Percentiles rank a stretch among this genome's conserved stretches.
phyloP scores from a whole-genome alignment of 2,888 invertebrate species.

The Stenodema calcarata region DNA sequence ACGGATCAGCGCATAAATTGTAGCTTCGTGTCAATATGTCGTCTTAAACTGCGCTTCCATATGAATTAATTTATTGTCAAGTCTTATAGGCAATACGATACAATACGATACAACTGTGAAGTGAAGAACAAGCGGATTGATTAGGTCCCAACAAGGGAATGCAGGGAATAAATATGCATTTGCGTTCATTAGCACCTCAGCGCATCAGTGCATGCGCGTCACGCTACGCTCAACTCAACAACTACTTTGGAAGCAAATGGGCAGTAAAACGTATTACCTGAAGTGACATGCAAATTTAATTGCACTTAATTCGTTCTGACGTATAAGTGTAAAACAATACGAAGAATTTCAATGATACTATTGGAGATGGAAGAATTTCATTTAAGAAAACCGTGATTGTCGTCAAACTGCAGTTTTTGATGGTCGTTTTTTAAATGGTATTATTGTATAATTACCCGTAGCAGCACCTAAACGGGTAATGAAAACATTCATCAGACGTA shows the following conservation, averaged over 20 bases:
- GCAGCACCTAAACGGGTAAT: no score
- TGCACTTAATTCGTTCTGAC: background rate
- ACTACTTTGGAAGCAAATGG: background rate
- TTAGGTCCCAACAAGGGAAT: background rate
- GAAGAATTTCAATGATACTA: background rate
- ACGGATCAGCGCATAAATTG: no score
- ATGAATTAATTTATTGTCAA: no score
- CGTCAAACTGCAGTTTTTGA: no score
- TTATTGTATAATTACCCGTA: no score
- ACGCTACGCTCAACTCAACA: background rate
- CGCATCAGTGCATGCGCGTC: background rate
- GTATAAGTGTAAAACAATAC: background rate
- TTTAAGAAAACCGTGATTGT: no score
- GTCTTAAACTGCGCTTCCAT: no score
- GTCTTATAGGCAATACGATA: background rate
- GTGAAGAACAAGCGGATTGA: background rate
- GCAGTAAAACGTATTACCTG: background rate
- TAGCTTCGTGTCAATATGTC: no score
- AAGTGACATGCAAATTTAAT: background rate
- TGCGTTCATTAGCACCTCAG: background rate
- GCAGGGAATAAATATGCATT: background rate
- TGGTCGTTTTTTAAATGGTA: no score
- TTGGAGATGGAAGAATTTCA: no score
- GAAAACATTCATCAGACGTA: no score
- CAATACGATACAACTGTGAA: no score